Evolutionary conservation across 2,113 vertebrate genomes (phyloP), one percentile per base, ranked within the genome.

Genomic region (Mus spicilegus): DNA sequence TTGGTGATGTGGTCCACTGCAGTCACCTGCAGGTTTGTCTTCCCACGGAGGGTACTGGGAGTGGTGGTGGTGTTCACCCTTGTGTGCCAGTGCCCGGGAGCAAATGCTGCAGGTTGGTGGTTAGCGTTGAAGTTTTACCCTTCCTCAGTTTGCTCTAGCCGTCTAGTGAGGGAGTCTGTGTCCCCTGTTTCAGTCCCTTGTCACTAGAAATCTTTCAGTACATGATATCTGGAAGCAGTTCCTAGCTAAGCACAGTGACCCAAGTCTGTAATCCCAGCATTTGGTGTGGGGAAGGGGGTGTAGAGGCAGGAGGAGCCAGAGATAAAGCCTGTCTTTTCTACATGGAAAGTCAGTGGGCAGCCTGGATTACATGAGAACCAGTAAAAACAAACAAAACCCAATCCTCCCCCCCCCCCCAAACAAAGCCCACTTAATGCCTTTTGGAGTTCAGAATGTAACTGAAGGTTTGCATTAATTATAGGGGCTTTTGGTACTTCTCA

Each of bases 141-240:
- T 13, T n/a, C 56, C 76, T 65, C 82, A 0, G 80, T 80, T 70
- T 7, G 16, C 67, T 72, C 30, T 13, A 22, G 77, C 26, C 39
- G 39, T 65, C 24, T 39, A 12, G 33, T 5, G 6, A 28, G n/a
- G n/a, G 12, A 0, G 54, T 24, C 61, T 4, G 0, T 17, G 24
- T 73, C 70, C 73, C 58, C 46, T 42, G 26, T 77, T 89, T 86
- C 30, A 56, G 30, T 2, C 6, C 65, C 65, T 30, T n/a, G 12
- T 78, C 75, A 77, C 61, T 58, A 84, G 67, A 73, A 67, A 42
- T 17, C 78, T 58, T 86, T 46, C 39, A n/a, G 65, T 46, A 86
- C 67, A 65, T 87, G 51, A 33, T 78, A 87, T 70, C n/a, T 33
- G n/a, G 51, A 70, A 70, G 85, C 20, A 70, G 85, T 24, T 70